phyloP scores from a whole-genome alignment of 2,113 vertebrate species.

The Crotalus viridis region DNA sequence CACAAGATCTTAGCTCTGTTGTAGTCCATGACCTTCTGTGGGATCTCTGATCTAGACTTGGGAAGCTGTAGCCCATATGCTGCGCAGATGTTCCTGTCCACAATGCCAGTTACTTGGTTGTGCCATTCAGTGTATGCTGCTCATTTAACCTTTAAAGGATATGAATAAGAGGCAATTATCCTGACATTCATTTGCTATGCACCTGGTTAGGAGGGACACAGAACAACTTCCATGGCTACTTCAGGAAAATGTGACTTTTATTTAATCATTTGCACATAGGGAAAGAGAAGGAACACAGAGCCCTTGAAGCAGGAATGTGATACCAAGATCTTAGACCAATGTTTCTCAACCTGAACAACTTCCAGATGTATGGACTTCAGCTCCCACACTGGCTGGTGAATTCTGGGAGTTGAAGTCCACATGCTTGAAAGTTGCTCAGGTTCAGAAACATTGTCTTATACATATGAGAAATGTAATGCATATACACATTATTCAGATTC shows the following conservation, averaged over 20 bases:
- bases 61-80: background rate
- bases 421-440: background rate
- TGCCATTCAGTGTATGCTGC: background rate
- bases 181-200: background rate
- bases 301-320: background rate
- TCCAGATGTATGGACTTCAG: background rate
- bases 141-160: background rate
- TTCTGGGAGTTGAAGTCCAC: background rate
- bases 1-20: background rate
- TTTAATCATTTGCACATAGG: background rate
- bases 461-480: background rate
- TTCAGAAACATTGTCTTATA: background rate
- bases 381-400: background rate
- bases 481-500: background rate
- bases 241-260: background rate
- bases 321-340: background rate
- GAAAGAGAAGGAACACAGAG: background rate
- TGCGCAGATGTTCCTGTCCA: background rate
- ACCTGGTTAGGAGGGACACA: too few species aligned
- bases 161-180: background rate
- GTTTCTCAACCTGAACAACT: background rate
- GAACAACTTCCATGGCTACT: background rate
- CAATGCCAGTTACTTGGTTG: background rate
- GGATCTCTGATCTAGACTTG: background rate
- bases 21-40: background rate